Conservation (phyloP, 2,113 vertebrate genomes). For the Indicator indicator region DNA sequence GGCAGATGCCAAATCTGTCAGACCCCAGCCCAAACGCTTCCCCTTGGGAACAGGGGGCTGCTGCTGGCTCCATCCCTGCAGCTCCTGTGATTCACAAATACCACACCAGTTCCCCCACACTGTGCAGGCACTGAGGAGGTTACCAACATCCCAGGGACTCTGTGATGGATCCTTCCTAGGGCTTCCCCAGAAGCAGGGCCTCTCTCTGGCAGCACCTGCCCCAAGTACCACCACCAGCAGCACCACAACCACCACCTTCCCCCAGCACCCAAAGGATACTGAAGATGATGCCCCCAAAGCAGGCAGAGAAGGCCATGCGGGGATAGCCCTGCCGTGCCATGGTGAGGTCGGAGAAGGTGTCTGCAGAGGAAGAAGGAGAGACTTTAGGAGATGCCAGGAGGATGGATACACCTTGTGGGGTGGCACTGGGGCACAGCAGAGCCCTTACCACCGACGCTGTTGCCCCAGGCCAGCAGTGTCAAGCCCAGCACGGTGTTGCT, state of each 20-base stretch:
- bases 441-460: conserved; percentile 89
- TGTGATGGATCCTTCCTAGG: not conserved
- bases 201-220: not conserved
- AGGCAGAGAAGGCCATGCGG: conserved; percentile 95
- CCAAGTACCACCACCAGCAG: not conserved
- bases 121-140: accelerated
- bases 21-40: accelerated
- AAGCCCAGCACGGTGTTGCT: conserved; percentile 96
- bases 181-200: too few relatives aligned
- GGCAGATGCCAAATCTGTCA: not conserved
- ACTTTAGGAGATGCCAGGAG: not conserved
- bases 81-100: not conserved
- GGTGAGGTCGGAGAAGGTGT: conserved; percentile 93
- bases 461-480: conserved; percentile 96
- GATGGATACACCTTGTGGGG: accelerated
- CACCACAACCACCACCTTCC: not conserved
- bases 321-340: conserved; percentile 94
- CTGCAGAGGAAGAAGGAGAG: conserved; percentile 66
- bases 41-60: not conserved
- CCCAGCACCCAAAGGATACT: conserved; percentile 86
- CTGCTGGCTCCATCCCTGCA: not conserved
- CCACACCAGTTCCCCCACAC: accelerated
- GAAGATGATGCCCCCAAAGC: conserved; percentile 98
- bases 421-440: not conserved
- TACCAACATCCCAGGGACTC: accelerated